Percentiles rank a stretch among this genome's conserved stretches.
These are phyloP conservation scores for Orthosia cruda DNA, from an alignment of 2,888 invertebrate genomes.

Conservation along the genomic window DNA sequence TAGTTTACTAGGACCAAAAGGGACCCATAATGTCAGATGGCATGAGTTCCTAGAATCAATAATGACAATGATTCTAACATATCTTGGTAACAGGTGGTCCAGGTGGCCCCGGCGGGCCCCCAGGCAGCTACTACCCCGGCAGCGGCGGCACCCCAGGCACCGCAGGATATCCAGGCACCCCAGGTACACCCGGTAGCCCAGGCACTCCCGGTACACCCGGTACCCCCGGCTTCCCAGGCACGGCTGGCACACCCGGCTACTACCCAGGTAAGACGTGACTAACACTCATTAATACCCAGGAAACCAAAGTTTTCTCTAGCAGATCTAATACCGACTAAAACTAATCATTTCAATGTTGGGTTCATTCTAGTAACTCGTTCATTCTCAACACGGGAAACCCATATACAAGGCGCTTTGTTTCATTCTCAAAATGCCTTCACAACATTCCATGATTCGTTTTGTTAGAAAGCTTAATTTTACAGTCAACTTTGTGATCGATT, in stretches of 20 bases:
- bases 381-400: slow-evolving; percentile 7
- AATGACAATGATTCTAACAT: neutral
- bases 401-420: neutral
- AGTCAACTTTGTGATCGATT: slow-evolving; percentile 12
- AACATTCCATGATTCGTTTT: slow-evolving; percentile 1
- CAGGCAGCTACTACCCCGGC: slow-evolving; percentile 69
- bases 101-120: slow-evolving; percentile 77
- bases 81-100: slow-evolving; percentile 58
- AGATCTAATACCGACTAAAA: neutral
- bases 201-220: slow-evolving; percentile 77
- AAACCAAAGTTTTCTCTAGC: neutral
- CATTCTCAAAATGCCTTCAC: neutral
- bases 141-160: slow-evolving; percentile 49
- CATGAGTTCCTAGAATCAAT: neutral
- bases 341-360: neutral
- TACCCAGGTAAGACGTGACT: slow-evolving; percentile 66
- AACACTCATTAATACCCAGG: slow-evolving; percentile 34
- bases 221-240: slow-evolving; percentile 78
- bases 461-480: neutral
- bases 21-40: neutral
- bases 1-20: neutral
- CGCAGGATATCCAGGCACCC: slow-evolving; percentile 66
- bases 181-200: slow-evolving; percentile 71
- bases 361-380: slow-evolving; percentile 1
- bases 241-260: slow-evolving; percentile 75